Conservation (phyloP, 2,888 invertebrate species). For the Cantharis nigra region DNA sequence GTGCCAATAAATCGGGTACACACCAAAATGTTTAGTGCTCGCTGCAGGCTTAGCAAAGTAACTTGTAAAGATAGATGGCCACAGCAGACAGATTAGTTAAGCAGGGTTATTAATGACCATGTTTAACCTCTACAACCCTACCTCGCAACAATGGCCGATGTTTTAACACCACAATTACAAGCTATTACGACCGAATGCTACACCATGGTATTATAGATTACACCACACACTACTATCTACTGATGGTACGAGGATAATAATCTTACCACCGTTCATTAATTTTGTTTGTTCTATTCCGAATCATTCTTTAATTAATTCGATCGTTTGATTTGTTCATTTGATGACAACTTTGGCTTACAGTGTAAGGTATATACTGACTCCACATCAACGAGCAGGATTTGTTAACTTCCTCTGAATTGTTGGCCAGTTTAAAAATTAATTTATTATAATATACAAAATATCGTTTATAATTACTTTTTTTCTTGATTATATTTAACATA, state of each 20-base stretch:
- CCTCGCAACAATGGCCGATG: slow-evolving; percentile 56
- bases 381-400: no score
- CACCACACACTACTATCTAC: background rate
- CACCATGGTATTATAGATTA: background rate
- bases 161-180: slow-evolving; percentile 57
- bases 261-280: background rate
- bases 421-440: background rate
- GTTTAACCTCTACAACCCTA: slow-evolving; percentile 64
- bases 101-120: slow-evolving; percentile 66
- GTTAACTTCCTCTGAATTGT: background rate
- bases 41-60: slow-evolving; percentile 51
- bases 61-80: slow-evolving; percentile 59
- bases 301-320: background rate
- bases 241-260: background rate
- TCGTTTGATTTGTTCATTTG: background rate
- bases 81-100: slow-evolving; percentile 67
- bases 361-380: no score
- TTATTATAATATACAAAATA: background rate
- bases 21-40: slow-evolving; percentile 42
- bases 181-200: slow-evolving; percentile 44
- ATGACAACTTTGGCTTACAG: background rate
- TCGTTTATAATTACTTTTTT: background rate
- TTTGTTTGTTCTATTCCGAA: background rate
- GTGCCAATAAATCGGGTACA: slow-evolving; percentile 47
- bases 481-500: background rate